Base-by-base conservation (phyloP, 1,140 invertebrate species). In the Antheraea pernyi region DNA sequence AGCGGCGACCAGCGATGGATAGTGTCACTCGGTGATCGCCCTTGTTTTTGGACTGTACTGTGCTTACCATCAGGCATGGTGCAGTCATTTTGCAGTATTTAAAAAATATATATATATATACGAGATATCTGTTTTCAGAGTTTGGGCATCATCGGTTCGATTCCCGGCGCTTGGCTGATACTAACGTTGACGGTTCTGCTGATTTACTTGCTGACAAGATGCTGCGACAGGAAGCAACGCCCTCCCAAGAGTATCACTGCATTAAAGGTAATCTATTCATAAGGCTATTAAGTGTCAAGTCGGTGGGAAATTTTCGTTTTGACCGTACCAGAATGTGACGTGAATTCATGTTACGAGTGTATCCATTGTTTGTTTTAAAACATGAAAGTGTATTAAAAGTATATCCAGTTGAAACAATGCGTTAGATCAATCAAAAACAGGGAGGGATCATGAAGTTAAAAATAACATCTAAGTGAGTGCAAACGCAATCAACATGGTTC, bases 121-220 rank as follows among this genome's bases (percentile, higher is more conserved):
- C n/a, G n/a, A n/a, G n/a, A n/a, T 42, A 9, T n/a, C 8, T 62
- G 22, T 69, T 94, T 94, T 60, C 94, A 98, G 97, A 97, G 97
- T 79, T 93, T 98, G 82, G 97, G 97, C 11, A 98, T 99, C 78
- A 93, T 98, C 75, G 97, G 96, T 19, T 98, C 97, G 18, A 95
- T 98, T 74, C 98, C 98, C 9, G 97, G 98, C 66, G 96, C 96
- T 10, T 96, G 97, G 95, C 94, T 98, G 75, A 98, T 98, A 77
- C 92, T 98, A 18, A 98, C 98, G 9, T 93, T 99, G 71, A 93
- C 98, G 72, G 95, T 98, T 58, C 94, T 98, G 72, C 94, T 98
- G 76, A 96, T 98, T 75, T 99, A 98, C 92, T 94, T 99, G 77
- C 95, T 98, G 88, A 98, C 97, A 73, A 95, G 98, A 92, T 99